Evolutionary conservation across 2,113 vertebrate genomes (phyloP).

Genomic region (Empidonax traillii): DNA sequence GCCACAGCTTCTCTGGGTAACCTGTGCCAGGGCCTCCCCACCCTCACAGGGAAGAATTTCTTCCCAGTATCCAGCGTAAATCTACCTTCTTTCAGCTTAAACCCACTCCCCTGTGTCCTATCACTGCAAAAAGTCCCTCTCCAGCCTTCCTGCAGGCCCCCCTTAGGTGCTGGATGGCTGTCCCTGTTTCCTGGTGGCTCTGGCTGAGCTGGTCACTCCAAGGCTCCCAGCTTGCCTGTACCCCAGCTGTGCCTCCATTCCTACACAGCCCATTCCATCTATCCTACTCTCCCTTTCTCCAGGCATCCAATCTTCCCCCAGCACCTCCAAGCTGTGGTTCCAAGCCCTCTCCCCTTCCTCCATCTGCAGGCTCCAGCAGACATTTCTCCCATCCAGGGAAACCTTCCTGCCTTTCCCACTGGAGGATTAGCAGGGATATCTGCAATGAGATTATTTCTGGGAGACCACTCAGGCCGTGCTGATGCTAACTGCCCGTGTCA

Average conservation of each 20-base stretch:
- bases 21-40: background rate
- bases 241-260: background rate
- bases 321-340: background rate
- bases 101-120: background rate
- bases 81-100: background rate
- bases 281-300: background rate
- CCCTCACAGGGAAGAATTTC: background rate
- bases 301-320: background rate
- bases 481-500: background rate
- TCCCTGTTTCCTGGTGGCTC: background rate
- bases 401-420: background rate
- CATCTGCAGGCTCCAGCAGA: background rate
- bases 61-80: background rate
- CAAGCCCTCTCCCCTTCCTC: rapidly evolving
- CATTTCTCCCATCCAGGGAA: background rate
- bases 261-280: background rate
- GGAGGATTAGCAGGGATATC: background rate
- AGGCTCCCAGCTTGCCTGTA: background rate
- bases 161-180: background rate
- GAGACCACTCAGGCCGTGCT: background rate
- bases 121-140: background rate
- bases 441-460: conserved; percentile 27
- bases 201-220: no score
- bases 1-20: background rate
- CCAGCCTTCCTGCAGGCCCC: background rate